phyloP scores from a whole-genome alignment of 1,140 invertebrate genomes.

The Aphelenchoides avenae region DNA sequence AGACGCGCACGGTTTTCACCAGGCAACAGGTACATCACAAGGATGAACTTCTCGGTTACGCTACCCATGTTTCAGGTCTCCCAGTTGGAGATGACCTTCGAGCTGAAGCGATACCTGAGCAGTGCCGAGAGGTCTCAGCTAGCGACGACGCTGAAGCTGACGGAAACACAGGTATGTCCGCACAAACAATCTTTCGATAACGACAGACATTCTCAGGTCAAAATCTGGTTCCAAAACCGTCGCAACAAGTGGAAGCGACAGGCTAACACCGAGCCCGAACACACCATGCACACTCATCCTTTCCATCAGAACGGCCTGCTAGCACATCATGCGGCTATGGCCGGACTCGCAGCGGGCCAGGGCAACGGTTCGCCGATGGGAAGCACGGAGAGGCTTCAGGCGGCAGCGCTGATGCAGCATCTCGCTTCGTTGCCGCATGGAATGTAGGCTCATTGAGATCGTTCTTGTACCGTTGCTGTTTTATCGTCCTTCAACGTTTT shows the following conservation, averaged over 20 bases:
- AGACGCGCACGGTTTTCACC: conserved; percentile 26
- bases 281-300: too few relatives aligned
- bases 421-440: too few relatives aligned
- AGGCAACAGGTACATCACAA: conserved; percentile 18
- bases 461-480: too few relatives aligned
- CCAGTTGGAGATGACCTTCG: conserved; percentile 20
- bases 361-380: too few relatives aligned
- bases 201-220: neutral
- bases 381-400: too few relatives aligned
- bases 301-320: too few relatives aligned
- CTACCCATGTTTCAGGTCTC: conserved; percentile 27
- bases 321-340: too few relatives aligned
- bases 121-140: conserved; percentile 14
- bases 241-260: conserved; percentile 27
- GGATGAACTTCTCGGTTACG: too few relatives aligned
- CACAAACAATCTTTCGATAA: conserved; percentile 28
- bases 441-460: too few relatives aligned
- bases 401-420: too few relatives aligned
- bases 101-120: conserved; percentile 15
- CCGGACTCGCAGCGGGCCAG: too few relatives aligned
- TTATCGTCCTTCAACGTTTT: too few relatives aligned
- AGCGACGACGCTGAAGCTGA: conserved; percentile 12
- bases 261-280: conserved; percentile 16
- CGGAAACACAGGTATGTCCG: conserved; percentile 27
- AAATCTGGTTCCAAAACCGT: conserved; percentile 19